Evolutionary conservation across 2,888 invertebrate species (phyloP).

Genomic region (Drosophila putrida): DNA sequence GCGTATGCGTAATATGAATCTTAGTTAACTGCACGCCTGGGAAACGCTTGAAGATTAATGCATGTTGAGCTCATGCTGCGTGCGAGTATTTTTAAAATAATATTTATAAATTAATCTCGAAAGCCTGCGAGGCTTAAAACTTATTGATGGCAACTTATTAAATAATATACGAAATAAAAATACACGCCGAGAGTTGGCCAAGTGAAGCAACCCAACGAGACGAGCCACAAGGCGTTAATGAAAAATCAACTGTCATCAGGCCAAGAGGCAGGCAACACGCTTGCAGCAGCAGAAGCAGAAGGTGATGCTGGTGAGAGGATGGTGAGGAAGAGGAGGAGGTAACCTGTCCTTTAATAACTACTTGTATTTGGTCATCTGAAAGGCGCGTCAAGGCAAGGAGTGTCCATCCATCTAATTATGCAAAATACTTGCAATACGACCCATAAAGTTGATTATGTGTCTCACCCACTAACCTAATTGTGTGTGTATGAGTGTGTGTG

Average conservation of each 20-base stretch:
- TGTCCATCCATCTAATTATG: conserved; percentile 72
- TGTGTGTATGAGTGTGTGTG: conserved; percentile 14
- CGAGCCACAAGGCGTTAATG: conserved; percentile 62
- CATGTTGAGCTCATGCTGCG: conserved; percentile 16
- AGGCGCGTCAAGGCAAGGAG: conserved; percentile 54
- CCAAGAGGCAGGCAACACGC: conserved; percentile 24
- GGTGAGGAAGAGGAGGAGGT: background rate
- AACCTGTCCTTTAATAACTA: conserved; percentile 43
- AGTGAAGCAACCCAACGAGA: conserved; percentile 34
- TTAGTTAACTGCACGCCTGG: conserved; percentile 45
- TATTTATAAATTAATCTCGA: conserved; percentile 53
- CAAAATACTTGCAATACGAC: conserved; percentile 60
- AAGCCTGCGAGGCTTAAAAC: conserved; percentile 23
- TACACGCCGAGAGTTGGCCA: conserved; percentile 28
- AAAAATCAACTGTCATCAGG: conserved; percentile 62
- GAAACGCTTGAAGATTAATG: conserved; percentile 62
- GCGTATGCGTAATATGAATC: conserved; percentile 59
- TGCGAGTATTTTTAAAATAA: conserved; percentile 29
- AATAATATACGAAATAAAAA: conserved; percentile 44
- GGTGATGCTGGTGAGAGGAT: background rate
- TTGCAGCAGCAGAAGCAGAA: background rate
- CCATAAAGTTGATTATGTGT: conserved; percentile 78
- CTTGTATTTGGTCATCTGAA: conserved; percentile 49
- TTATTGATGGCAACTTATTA: conserved; percentile 69
- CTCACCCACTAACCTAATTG: conserved; percentile 80